Percentiles rank a stretch among this genome's conserved stretches.
Conservation (phyloP, 1,140 invertebrate species). For the Drosophila eugracilis region DNA sequence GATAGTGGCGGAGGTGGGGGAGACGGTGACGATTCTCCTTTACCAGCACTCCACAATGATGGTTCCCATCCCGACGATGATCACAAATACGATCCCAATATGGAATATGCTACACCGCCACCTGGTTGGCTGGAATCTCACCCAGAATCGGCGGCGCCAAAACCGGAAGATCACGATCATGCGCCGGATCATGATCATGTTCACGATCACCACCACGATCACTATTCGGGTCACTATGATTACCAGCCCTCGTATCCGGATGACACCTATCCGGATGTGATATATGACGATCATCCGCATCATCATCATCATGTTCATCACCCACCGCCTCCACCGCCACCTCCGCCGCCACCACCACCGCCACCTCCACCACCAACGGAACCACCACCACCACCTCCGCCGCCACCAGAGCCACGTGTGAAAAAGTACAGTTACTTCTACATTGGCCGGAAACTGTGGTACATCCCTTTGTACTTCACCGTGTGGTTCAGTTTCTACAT, state of each 20-base stretch:
- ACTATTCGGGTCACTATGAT: slow-evolving; percentile 47
- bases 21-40: slow-evolving; percentile 15
- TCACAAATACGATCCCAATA: slow-evolving; percentile 69
- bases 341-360: slow-evolving; percentile 78
- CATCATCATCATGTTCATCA: slow-evolving; percentile 84
- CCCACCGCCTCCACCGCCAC: slow-evolving; percentile 48
- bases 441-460: slow-evolving; percentile 92
- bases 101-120: slow-evolving; percentile 79
- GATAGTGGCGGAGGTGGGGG: slow-evolving; percentile 21
- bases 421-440: slow-evolving; percentile 93
- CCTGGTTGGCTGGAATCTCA: slow-evolving; percentile 77
- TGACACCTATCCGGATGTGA: slow-evolving; percentile 64
- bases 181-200: slow-evolving; percentile 44
- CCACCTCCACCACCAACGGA: slow-evolving; percentile 85
- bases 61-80: slow-evolving; percentile 53
- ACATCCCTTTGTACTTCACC: slow-evolving; percentile 92
- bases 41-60: slow-evolving; percentile 51
- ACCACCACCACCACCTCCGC: slow-evolving; percentile 83
- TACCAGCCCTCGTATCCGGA: slow-evolving; percentile 51
- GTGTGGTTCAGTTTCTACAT: slow-evolving; percentile 93
- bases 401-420: slow-evolving; percentile 88
- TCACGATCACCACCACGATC: slow-evolving; percentile 67
- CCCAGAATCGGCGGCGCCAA: slow-evolving; percentile 64
- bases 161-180: slow-evolving; percentile 55
- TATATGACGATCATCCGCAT: slow-evolving; percentile 64